Percentiles rank a stretch among this genome's conserved stretches.
Conservation (phyloP, 2,113 vertebrate genomes). For the Herpetotheres cachinnans region DNA sequence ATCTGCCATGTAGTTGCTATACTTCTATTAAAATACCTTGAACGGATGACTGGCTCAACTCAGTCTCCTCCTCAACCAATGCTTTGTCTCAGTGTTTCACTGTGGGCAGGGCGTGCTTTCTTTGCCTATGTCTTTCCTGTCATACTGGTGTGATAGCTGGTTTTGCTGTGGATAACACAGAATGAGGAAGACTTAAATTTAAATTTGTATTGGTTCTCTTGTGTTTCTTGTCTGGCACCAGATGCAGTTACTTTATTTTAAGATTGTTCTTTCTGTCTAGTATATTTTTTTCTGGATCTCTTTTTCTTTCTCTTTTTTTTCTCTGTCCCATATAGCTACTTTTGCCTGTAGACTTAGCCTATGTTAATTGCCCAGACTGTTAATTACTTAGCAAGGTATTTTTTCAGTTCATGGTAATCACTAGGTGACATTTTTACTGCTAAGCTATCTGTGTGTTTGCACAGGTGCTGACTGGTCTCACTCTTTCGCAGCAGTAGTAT, state of each 20-base stretch:
- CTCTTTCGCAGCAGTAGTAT: not conserved
- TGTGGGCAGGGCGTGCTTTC: not conserved
- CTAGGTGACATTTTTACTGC: not conserved
- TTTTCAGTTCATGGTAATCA: slow-evolving; percentile 5
- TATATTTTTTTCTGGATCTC: not conserved
- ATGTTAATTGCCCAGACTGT: slow-evolving; percentile 14
- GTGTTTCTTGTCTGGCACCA: not conserved
- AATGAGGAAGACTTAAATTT: not conserved
- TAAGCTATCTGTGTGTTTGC: slow-evolving; percentile 17
- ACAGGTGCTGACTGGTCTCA: slow-evolving; percentile 30
- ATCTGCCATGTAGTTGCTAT: not conserved
- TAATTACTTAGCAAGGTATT: slow-evolving; percentile 14
- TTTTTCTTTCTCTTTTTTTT: not conserved
- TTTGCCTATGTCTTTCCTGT: not conserved
- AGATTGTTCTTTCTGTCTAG: not conserved
- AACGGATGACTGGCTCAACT: not conserved
- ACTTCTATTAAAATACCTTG: not conserved
- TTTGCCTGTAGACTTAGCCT: not conserved
- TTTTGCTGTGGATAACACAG: not conserved
- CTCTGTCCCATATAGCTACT: not conserved
- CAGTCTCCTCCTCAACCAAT: not conserved
- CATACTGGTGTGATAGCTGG: not conserved
- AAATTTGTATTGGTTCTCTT: not conserved
- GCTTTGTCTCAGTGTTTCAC: not conserved
- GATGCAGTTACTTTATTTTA: not conserved